These are phyloP conservation scores for Machimus rusticus DNA, from an alignment of 2,888 invertebrate species.

Conservation along the genomic window DNA sequence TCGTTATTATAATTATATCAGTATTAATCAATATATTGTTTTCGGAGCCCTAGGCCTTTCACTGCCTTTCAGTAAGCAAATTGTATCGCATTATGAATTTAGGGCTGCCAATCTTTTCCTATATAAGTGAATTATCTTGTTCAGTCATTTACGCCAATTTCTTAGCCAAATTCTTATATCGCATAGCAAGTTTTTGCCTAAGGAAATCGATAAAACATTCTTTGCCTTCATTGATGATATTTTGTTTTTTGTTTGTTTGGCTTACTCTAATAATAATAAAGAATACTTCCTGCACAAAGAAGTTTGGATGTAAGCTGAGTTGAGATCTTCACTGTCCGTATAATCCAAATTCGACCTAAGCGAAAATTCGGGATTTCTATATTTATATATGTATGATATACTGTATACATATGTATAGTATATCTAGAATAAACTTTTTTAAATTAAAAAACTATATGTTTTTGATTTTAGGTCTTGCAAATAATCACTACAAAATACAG, in stretches of 20 bases:
- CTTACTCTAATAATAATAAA: background rate
- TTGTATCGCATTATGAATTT: background rate
- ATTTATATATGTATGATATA: no score
- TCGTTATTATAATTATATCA: no score
- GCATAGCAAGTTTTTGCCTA: background rate
- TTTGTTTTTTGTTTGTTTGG: background rate
- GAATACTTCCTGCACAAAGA: background rate
- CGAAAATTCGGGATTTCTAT: no score
- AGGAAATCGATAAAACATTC: background rate
- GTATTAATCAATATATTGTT: background rate
- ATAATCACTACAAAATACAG: no score
- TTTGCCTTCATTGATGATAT: background rate
- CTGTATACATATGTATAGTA: no score
- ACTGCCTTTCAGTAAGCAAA: no score
- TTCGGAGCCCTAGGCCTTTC: background rate
- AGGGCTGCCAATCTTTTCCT: background rate
- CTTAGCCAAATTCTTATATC: background rate
- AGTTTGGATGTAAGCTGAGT: background rate
- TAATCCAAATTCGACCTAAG: no score
- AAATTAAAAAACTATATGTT: no score
- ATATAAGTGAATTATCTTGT: background rate
- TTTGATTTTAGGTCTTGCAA: no score
- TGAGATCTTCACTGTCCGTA: no score
- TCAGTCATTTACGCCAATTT: background rate
- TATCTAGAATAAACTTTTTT: no score